A percentile compares a stretch with the other conserved stretches of the same genome.
phyloP scores from a whole-genome alignment of 53 echinoderm and acorn worm genomes.

The Stichopus horrens region DNA sequence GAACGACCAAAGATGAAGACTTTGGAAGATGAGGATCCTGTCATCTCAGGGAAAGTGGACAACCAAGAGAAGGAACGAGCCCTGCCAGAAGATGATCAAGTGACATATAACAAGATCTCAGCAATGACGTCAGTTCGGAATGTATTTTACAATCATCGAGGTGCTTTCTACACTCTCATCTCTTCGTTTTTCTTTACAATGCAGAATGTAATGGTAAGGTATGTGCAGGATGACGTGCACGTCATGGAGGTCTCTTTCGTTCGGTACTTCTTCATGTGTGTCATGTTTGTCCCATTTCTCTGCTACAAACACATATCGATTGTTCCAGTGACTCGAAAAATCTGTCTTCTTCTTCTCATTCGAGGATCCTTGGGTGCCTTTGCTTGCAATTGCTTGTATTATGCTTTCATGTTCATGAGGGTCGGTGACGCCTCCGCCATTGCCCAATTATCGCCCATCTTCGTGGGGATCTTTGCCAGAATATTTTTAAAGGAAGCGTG shows the following conservation, averaged over 20 bases:
- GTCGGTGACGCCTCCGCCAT: constrained; percentile 14
- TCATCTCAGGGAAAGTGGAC: too few relatives aligned
- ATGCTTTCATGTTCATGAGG: background rate
- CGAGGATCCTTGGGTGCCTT: background rate
- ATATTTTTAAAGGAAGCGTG: constrained; percentile 17
- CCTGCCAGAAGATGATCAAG: too few relatives aligned
- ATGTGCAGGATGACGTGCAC: background rate
- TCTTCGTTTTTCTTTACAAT: background rate
- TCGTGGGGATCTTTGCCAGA: constrained; percentile 10
- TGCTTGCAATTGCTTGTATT: background rate
- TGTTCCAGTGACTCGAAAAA: background rate
- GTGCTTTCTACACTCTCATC: background rate
- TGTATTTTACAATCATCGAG: background rate
- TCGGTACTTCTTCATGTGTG: background rate
- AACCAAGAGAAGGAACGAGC: too few relatives aligned
- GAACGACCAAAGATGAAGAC: too few relatives aligned
- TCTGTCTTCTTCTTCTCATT: background rate
- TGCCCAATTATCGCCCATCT: background rate
- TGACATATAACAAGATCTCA: too few relatives aligned
- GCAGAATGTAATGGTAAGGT: background rate
- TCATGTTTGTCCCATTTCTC: background rate
- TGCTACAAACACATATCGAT: background rate
- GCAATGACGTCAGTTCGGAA: background rate
- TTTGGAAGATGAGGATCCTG: too few relatives aligned
- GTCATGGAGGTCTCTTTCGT: background rate